Conservation (phyloP, 2,113 vertebrate species). For the Poeciliopsis prolifica region DNA sequence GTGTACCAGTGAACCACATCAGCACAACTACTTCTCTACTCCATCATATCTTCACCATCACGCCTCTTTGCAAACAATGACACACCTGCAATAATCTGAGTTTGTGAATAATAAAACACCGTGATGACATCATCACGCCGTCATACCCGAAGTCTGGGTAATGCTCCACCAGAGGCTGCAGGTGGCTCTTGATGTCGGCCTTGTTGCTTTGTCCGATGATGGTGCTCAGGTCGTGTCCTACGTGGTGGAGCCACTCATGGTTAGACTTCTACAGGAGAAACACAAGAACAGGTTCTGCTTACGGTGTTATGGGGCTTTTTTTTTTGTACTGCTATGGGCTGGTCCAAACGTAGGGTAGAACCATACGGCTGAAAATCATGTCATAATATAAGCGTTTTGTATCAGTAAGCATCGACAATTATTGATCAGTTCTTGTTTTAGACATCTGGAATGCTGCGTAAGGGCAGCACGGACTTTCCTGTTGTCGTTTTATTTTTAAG, state of each 20-base stretch:
- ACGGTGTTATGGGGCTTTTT: neutral
- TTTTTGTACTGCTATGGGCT: neutral
- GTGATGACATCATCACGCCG: neutral
- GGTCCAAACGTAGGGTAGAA: neutral
- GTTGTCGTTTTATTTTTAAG: too few relatives aligned
- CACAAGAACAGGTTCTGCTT: neutral
- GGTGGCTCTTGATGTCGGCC: slow-evolving; percentile 52
- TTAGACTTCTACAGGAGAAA: slow-evolving; percentile 45
- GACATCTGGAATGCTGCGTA: too few relatives aligned
- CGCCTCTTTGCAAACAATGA: neutral
- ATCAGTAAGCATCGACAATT: too few relatives aligned
- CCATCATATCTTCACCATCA: neutral
- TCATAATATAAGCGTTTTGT: too few relatives aligned
- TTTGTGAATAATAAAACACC: neutral
- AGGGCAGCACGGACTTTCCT: too few relatives aligned
- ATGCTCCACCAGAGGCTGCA: slow-evolving; percentile 50
- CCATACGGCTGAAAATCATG: too few relatives aligned
- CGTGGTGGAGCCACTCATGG: slow-evolving; percentile 69
- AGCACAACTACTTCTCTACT: neutral
- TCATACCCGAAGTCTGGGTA: slow-evolving; percentile 71
- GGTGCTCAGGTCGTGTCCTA: slow-evolving; percentile 67
- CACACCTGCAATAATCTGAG: neutral
- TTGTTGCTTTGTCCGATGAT: slow-evolving; percentile 60
- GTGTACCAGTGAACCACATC: neutral
- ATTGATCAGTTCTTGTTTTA: too few relatives aligned